Evolutionary conservation across 2,113 vertebrate genomes (phyloP).

Genomic region (Toxotes chatareus): DNA sequence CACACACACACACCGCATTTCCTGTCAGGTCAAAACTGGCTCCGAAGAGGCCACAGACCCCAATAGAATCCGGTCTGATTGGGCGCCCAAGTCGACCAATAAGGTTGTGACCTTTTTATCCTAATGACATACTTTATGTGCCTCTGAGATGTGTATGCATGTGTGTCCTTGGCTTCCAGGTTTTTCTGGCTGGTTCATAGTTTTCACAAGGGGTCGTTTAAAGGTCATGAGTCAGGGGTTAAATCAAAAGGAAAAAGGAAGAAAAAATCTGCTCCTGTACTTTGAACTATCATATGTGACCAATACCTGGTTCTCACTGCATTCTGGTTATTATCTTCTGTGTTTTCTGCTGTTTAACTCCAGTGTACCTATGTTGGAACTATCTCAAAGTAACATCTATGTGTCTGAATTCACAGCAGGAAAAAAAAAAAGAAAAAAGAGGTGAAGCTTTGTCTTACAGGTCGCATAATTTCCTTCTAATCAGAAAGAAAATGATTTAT

Average conservation of each 20-base stretch:
- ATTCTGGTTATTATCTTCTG: constrained; percentile 8
- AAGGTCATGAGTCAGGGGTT: neutral
- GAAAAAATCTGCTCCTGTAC: neutral
- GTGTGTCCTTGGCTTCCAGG: neutral
- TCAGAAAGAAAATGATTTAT: neutral
- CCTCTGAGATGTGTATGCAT: constrained; percentile 1
- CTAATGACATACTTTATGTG: constrained; percentile 9
- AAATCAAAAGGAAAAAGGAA: neutral
- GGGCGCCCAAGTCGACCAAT: constrained; percentile 45
- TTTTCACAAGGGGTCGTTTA: neutral
- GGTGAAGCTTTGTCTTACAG: neutral
- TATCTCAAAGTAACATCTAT: neutral
- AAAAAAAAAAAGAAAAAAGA: neutral
- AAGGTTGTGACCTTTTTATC: constrained; percentile 57
- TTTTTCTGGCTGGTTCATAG: neutral
- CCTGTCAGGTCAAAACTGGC: constrained; percentile 62
- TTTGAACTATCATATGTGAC: neutral
- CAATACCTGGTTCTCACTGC: neutral
- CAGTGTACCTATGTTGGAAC: neutral
- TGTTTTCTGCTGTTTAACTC: constrained; percentile 15
- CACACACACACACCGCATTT: constrained; percentile 34
- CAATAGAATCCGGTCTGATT: constrained; percentile 51
- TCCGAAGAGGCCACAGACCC: constrained; percentile 37
- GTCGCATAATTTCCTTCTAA: neutral
- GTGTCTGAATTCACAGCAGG: neutral